Conservation (phyloP, 1,140 invertebrate genomes). For the Drosophila serrata region DNA sequence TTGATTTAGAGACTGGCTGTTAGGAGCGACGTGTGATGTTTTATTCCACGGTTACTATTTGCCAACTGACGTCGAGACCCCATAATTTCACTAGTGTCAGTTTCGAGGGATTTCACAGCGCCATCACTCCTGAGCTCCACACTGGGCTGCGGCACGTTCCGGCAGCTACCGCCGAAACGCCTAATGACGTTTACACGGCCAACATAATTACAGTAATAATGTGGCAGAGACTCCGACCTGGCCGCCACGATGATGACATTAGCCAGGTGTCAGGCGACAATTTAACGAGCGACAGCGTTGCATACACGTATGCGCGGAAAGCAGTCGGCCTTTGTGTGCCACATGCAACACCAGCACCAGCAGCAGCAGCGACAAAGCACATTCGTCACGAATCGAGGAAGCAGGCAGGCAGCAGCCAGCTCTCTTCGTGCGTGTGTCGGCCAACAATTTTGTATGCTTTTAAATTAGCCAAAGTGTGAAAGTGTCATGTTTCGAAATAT, state of each 20-base stretch:
- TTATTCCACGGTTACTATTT: not conserved
- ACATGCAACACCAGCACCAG: slow-evolving; percentile 58
- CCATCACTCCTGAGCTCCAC: not conserved
- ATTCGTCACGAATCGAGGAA: slow-evolving; percentile 74
- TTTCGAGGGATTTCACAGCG: slow-evolving; percentile 53
- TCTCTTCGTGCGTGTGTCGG: slow-evolving; percentile 62
- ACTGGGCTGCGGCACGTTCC: slow-evolving; percentile 46
- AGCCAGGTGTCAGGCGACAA: slow-evolving; percentile 81
- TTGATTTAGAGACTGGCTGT: slow-evolving; percentile 7
- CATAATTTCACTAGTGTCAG: slow-evolving; percentile 40
- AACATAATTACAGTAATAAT: slow-evolving; percentile 83
- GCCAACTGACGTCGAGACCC: not conserved
- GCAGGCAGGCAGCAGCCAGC: slow-evolving; percentile 22
- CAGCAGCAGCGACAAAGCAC: slow-evolving; percentile 57
- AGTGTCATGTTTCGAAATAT: slow-evolving; percentile 82
- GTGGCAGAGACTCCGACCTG: slow-evolving; percentile 56
- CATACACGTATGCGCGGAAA: slow-evolving; percentile 65
- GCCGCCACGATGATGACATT: slow-evolving; percentile 70
- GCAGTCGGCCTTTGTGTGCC: slow-evolving; percentile 59
- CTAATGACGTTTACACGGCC: slow-evolving; percentile 81
- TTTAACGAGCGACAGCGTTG: slow-evolving; percentile 67
- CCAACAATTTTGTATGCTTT: slow-evolving; percentile 78
- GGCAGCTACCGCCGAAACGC: slow-evolving; percentile 58
- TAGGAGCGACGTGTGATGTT: not conserved
- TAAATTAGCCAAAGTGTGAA: slow-evolving; percentile 82